These are phyloP conservation scores for Sminthurinus aureus DNA, from an alignment of 2,888 invertebrate species.

Conservation along the genomic window DNA sequence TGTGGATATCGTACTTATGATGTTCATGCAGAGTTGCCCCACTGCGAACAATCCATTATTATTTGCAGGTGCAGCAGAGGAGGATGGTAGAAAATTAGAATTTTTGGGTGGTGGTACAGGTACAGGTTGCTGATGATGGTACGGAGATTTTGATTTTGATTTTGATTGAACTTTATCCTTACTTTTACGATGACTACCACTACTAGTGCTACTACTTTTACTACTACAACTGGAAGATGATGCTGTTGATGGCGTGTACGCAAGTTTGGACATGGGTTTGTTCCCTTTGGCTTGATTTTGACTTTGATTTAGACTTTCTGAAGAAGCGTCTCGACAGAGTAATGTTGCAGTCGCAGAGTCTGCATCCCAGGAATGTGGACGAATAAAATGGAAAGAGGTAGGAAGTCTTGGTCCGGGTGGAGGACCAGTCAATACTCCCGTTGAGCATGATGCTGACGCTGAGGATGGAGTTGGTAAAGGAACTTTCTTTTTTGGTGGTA, in stretches of 20 bases:
- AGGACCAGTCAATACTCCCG: not conserved
- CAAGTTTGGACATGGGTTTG: slow-evolving; percentile 6
- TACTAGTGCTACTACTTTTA: no score
- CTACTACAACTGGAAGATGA: not conserved
- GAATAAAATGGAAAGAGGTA: slow-evolving; percentile 32
- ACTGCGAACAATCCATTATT: slow-evolving; percentile 35
- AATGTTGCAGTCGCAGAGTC: slow-evolving; percentile 42
- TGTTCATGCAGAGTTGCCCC: slow-evolving; percentile 37
- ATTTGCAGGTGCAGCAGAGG: slow-evolving; percentile 7
- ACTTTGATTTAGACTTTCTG: slow-evolving; percentile 6
- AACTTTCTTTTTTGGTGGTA: slow-evolving; percentile 36
- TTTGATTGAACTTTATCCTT: not conserved
- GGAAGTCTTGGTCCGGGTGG: slow-evolving; percentile 37
- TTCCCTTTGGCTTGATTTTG: not conserved
- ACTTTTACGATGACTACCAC: not conserved
- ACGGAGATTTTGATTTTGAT: not conserved
- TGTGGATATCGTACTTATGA: slow-evolving; percentile 35
- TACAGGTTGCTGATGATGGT: not conserved
- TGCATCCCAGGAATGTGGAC: slow-evolving; percentile 53
- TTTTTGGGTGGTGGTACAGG: not conserved
- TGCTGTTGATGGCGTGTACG: not conserved
- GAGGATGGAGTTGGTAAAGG: slow-evolving; percentile 22
- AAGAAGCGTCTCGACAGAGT: slow-evolving; percentile 13
- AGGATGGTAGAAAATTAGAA: not conserved
- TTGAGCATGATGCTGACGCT: not conserved